Base-by-base conservation (phyloP, 2,113 vertebrate genomes). In the Laterallus jamaicensis region DNA sequence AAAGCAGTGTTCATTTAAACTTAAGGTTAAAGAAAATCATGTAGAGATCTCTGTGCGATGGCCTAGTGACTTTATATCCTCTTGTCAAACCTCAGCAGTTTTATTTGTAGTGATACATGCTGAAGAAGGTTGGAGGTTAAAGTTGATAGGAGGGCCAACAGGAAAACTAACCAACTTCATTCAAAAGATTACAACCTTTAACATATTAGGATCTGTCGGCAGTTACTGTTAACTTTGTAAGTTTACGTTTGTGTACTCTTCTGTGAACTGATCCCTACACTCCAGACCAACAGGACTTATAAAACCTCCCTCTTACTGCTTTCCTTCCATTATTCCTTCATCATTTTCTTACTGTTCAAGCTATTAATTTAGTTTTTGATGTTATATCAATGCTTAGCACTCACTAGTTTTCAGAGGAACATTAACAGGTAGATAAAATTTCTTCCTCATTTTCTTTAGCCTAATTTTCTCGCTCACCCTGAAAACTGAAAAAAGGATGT, bases 101-200 rank as follows among this genome's bases (percentile, higher is more conserved):
- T 98, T 98, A 98, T 98, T 98, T 98, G 98, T 94, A 96, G 96
- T 98, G 99, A 99, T 98, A 97, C 98, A 99, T 98, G 98, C 97
- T 17, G 95, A 96, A 96, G 98, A 97, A 98, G 98, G 99, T 99
- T 98, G 98, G 97, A 99, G 99, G 99, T 99, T 98, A 98, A 98
- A 99, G 99, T 99, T 99, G 98, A 99, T 96, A 98, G 93, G 91
- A 98, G 97, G 98, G 98, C 97, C 98, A 98, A 98, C 98, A 99
- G 98, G 98, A 99, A 99, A 98, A 97, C 91, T 96, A 97, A 97
- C 97, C 95, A 96, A 97, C 97, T 96, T 98, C 98, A 98, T 98
- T 98, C 97, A 98, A 98, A 98, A 99, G 98, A 98, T 98, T 99
- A 98, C 98, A 98, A 97, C 98, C 97, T 97, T 97, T 98, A 98